phyloP scores from a whole-genome alignment of 2,113 vertebrate species.

The Petrocephalus microphthalmus region DNA sequence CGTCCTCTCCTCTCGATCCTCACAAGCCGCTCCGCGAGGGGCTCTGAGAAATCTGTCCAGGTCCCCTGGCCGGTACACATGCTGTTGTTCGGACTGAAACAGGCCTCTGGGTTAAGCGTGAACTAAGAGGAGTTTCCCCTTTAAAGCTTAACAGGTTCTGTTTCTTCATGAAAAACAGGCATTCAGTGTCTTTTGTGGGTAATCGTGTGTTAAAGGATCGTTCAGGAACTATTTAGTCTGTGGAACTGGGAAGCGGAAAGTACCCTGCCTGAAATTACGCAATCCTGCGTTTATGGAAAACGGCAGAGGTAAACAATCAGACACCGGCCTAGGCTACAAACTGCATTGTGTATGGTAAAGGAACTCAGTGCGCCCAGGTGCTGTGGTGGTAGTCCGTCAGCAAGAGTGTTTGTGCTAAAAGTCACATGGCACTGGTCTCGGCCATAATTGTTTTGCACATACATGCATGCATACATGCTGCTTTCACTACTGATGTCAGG shows the following conservation, averaged over 20 bases:
- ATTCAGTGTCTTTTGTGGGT: background rate
- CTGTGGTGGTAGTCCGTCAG: background rate
- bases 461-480: background rate
- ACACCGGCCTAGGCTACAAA: background rate
- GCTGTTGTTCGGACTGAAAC: background rate
- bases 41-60: background rate
- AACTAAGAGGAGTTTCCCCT: constrained; percentile 1
- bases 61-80: background rate
- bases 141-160: background rate
- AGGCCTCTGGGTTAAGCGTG: background rate
- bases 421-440: background rate
- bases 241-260: constrained; percentile 1
- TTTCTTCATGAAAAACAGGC: background rate
- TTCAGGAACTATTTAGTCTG: background rate
- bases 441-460: background rate
- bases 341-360: background rate
- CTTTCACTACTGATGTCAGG: background rate
- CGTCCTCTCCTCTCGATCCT: background rate
- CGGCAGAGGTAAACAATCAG: constrained; percentile 3
- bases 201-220: constrained; percentile 4
- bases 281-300: constrained; percentile 6
- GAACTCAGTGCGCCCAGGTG: background rate
- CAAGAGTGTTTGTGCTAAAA: background rate
- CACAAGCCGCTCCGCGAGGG: background rate
- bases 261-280: background rate